Evolutionary conservation across 2,888 invertebrate species (phyloP).

Genomic region (Pterostichus madidus): DNA sequence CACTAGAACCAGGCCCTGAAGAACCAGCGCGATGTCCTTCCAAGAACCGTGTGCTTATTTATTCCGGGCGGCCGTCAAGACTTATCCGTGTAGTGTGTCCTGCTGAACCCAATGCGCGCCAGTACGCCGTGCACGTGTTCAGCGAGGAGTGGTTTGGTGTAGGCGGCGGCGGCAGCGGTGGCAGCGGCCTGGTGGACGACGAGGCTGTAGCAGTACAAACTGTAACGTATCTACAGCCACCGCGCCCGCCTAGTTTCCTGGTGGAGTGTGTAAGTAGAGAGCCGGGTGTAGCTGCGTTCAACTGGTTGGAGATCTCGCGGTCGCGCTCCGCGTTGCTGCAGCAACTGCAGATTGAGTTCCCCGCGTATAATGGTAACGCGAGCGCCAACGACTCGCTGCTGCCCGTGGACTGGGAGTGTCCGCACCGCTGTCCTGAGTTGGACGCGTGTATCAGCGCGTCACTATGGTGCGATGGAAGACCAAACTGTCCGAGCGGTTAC

Average conservation of each 20-base stretch:
- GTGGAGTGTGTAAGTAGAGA: constrained; percentile 86
- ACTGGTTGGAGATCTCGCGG: constrained; percentile 87
- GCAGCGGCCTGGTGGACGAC: constrained; percentile 68
- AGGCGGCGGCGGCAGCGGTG: constrained; percentile 69
- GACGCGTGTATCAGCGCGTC: constrained; percentile 88
- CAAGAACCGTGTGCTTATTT: constrained; percentile 88
- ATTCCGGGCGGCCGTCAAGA: constrained; percentile 85
- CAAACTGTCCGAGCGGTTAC: constrained; percentile 83
- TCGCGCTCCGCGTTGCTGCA: constrained; percentile 82
- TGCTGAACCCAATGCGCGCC: constrained; percentile 82
- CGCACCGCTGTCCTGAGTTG: constrained; percentile 85
- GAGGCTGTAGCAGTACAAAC: constrained; percentile 62
- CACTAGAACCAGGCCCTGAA: constrained; percentile 81
- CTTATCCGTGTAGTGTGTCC: constrained; percentile 86
- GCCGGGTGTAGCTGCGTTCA: constrained; percentile 87
- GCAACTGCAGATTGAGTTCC: constrained; percentile 79
- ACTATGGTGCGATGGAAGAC: constrained; percentile 87
- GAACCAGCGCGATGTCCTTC: constrained; percentile 87
- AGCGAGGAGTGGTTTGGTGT: constrained; percentile 87
- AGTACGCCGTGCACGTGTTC: constrained; percentile 87
- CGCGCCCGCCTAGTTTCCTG: constrained; percentile 81
- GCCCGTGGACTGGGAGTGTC: constrained; percentile 80
- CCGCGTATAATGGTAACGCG: constrained; percentile 76
- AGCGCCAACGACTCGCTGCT: constrained; percentile 78
- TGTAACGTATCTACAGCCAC: constrained; percentile 71